Evolutionary conservation across 2,888 invertebrate genomes (phyloP).

Genomic region (Eristalis arbustorum): DNA sequence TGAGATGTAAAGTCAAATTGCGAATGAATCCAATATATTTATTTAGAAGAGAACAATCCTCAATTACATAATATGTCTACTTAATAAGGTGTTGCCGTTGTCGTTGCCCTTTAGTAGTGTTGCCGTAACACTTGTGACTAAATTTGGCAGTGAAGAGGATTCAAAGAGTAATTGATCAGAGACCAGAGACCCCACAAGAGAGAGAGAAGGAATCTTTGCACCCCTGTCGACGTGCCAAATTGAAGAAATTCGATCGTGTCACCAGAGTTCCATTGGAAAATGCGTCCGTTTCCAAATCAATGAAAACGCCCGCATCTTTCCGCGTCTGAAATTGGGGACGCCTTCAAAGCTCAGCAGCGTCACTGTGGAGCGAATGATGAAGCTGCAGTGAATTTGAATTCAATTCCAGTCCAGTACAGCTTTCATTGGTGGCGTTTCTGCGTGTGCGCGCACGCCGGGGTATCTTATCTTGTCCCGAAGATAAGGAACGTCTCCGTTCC

Average conservation of each 20-base stretch:
- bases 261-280: neutral
- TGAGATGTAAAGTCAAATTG: too few species aligned
- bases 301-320: neutral
- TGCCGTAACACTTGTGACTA: too few species aligned
- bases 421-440: neutral
- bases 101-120: too few species aligned
- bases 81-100: too few species aligned
- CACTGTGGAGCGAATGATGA: slow-evolving; percentile 30
- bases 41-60: too few species aligned
- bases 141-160: too few species aligned
- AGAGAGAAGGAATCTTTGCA: too few species aligned
- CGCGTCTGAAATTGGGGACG: slow-evolving; percentile 42
- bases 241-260: neutral
- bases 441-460: slow-evolving; percentile 22
- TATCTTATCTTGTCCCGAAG: slow-evolving; percentile 60
- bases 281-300: neutral
- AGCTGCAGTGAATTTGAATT: slow-evolving; percentile 50
- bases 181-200: too few species aligned
- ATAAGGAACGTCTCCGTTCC: slow-evolving; percentile 61
- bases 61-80: too few species aligned
- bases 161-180: too few species aligned
- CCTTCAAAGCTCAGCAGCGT: slow-evolving; percentile 60
- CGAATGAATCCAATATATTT: too few species aligned
- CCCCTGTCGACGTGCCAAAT: too few species aligned
- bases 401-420: slow-evolving; percentile 52